These are phyloP conservation scores for Pseudomugil gertrudae DNA, from an alignment of 2,797 vertebrate genomes.

Conservation along the genomic window DNA sequence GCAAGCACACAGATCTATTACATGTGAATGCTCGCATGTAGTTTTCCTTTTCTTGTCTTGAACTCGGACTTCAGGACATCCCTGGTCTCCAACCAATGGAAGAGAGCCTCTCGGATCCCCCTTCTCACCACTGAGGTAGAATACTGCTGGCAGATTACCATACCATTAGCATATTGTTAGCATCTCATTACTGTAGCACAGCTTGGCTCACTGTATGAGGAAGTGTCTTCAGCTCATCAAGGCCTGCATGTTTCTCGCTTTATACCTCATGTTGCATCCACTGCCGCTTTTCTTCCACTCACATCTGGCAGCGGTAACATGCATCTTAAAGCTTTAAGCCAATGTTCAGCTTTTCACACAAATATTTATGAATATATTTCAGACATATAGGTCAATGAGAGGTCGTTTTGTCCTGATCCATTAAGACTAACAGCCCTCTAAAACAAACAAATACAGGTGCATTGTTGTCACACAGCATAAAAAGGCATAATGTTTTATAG, in stretches of 20 bases:
- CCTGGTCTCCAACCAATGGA: conserved; percentile 72
- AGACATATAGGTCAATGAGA: not conserved
- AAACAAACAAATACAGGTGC: conserved; percentile 36
- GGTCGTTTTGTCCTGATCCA: not conserved
- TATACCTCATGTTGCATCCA: conserved; percentile 38
- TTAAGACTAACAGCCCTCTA: conserved; percentile 20
- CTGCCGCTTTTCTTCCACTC: conserved; percentile 11
- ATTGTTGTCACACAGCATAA: conserved; percentile 29
- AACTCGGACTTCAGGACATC: conserved; percentile 76
- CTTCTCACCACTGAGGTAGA: conserved; percentile 67
- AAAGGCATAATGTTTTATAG: conserved; percentile 18
- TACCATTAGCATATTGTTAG: conserved; percentile 74
- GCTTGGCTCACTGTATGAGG: conserved; percentile 67
- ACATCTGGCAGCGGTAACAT: not conserved
- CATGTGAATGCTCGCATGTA: conserved; percentile 23
- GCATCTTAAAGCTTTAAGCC: too few relatives aligned
- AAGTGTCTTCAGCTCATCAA: conserved; percentile 72
- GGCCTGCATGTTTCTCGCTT: conserved; percentile 55
- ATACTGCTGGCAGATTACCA: conserved; percentile 70
- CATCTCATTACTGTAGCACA: conserved; percentile 68
- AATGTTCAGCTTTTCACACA: not conserved
- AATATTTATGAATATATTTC: too few relatives aligned
- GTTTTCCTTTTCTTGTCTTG: conserved; percentile 43
- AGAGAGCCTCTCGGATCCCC: conserved; percentile 64
- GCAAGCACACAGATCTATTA: conserved; percentile 67